Base-by-base conservation (phyloP, 2,113 vertebrate species). In the Edolisoma coerulescens region DNA sequence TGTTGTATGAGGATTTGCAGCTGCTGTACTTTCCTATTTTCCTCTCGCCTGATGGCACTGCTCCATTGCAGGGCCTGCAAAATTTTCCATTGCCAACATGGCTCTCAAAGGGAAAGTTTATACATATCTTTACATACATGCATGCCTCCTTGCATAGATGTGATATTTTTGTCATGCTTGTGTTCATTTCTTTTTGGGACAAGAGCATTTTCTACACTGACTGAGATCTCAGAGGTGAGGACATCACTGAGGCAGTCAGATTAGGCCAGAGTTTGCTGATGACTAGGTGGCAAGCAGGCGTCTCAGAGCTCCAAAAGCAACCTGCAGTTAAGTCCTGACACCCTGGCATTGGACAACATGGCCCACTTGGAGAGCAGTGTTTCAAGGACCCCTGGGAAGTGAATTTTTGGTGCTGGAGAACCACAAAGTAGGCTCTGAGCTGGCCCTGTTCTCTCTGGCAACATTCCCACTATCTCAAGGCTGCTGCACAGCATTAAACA, bases 1-100 rank as follows among this genome's bases (percentile, higher is more conserved):
- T 98, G 98, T 98, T 98, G 96, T 97, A 97, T 98, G 98, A 99
- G 96, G 96, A 83, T 97, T 98, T 98, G 88, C 99, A 99, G 98
- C 98, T 98, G 98, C 93, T 97, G 79, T 65, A 18, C 54, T 96
- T 95, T 89, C 75, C 49, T 95, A 70, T 90, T 97, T 90, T 95
- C 95, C 84, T 92, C 50, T 74, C 1, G 35, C 49, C 85, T 87
- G 50, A 50, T 3, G 1, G 81, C 64, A 41, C 32, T 33, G 76
- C 76, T 90, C 52, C 10, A 2, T 41, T 89, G 84, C 53, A 79
- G 56, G 37, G 67, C 69, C 88, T 91, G 41, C 45, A 76, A 93
- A 87, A 17, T 42, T 91, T 94, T 92, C 45, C 35, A 80, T 90
- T 35, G 32, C 49, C 52, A 89, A 7, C 49, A 53, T 2, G 0